Evolutionary conservation across 2,888 invertebrate genomes (phyloP).

Genomic region (Brenthis hecate): DNA sequence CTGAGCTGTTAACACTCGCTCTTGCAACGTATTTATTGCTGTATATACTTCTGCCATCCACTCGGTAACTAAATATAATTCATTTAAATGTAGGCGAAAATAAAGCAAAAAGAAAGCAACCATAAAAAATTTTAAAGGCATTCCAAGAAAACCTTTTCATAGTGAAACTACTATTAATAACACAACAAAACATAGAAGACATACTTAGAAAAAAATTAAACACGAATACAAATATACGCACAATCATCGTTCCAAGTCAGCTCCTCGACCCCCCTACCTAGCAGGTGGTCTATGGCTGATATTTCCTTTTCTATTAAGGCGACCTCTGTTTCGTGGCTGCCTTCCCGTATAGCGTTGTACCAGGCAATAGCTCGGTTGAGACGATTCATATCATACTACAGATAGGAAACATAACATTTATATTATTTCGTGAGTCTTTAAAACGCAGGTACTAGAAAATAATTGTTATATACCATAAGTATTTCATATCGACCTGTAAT

Average conservation of each 20-base stretch:
- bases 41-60: slow-evolving; percentile 87
- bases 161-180: background rate
- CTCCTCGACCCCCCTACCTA: slow-evolving; percentile 86
- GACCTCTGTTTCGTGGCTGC: slow-evolving; percentile 89
- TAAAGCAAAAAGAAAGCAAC: background rate
- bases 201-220: no score
- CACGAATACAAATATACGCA: slow-evolving; percentile 61
- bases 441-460: background rate
- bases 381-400: slow-evolving; percentile 79
- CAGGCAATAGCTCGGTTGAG: slow-evolving; percentile 86
- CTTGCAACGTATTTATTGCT: slow-evolving; percentile 87
- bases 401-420: background rate
- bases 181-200: no score
- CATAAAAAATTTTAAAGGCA: background rate
- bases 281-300: slow-evolving; percentile 85
- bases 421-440: background rate
- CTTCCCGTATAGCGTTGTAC: slow-evolving; percentile 91
- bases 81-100: background rate
- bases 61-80: slow-evolving; percentile 78
- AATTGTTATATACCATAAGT: background rate
- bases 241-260: slow-evolving; percentile 92
- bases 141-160: background rate
- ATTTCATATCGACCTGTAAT: slow-evolving; percentile 75
- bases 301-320: slow-evolving; percentile 90
- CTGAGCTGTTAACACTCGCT: slow-evolving; percentile 86